Evolutionary conservation across 2,888 invertebrate genomes (phyloP).

Genomic region (Trypoxylon attenuatum): DNA sequence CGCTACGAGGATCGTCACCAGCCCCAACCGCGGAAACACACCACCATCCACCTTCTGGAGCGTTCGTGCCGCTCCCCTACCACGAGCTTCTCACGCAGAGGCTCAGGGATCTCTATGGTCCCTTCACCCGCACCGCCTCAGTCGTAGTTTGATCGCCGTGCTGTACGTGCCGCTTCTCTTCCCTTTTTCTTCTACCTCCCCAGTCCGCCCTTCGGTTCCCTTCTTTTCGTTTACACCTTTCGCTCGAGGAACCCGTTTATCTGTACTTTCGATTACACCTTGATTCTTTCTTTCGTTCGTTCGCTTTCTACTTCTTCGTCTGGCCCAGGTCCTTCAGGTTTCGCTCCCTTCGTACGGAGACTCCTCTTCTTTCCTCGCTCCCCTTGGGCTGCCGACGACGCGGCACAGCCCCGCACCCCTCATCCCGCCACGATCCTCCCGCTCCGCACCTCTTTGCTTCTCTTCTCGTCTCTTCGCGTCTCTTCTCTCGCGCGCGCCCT

Average conservation of each 20-base stretch:
- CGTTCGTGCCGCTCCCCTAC: constrained; percentile 32
- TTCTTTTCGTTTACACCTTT: constrained; percentile 11
- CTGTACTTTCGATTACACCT: not conserved
- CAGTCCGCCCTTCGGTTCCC: constrained; percentile 29
- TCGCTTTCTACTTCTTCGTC: not conserved
- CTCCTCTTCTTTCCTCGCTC: constrained; percentile 36
- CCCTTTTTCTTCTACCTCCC: constrained; percentile 48
- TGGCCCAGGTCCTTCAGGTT: not conserved
- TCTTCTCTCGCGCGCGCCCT: constrained; percentile 57
- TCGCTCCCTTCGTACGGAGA: constrained; percentile 29
- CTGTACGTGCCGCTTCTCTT: constrained; percentile 67
- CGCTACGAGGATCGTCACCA: constrained; percentile 20
- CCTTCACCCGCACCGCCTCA: constrained; percentile 36
- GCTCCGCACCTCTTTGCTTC: constrained; percentile 41
- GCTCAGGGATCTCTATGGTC: constrained; percentile 37
- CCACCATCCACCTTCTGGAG: constrained; percentile 40
- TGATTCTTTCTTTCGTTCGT: constrained; percentile 18
- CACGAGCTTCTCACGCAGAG: constrained; percentile 16
- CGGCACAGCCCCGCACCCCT: no score
- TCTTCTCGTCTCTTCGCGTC: constrained; percentile 28
- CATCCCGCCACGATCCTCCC: no score
- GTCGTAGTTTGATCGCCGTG: constrained; percentile 52
- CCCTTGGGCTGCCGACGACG: constrained; percentile 50
- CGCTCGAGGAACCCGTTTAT: no score
- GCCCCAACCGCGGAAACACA: constrained; percentile 15